Conservation (phyloP, 1,140 invertebrate species). For the Oryctes rhinoceros region DNA sequence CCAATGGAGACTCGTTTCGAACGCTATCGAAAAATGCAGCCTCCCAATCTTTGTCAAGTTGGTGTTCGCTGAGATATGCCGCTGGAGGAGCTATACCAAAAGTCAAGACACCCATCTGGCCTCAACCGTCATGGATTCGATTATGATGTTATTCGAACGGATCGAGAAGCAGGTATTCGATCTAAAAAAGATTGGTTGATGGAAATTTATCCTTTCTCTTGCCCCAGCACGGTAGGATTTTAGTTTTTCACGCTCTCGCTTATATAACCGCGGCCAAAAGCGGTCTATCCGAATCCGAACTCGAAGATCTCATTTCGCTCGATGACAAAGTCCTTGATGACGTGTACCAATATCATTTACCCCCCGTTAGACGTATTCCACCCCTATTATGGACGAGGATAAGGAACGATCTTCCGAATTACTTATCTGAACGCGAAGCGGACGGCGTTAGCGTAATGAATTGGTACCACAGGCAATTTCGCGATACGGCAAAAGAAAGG, state of each 20-base stretch:
- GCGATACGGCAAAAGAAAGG: slow-evolving; percentile 90
- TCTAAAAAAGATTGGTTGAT: neutral
- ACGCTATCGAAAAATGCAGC: slow-evolving; percentile 92
- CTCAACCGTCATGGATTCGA: slow-evolving; percentile 96
- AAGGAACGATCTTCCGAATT: slow-evolving; percentile 93
- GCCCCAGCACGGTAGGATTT: slow-evolving; percentile 82
- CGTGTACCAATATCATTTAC: slow-evolving; percentile 98
- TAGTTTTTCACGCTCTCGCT: slow-evolving; percentile 93
- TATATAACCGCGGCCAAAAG: slow-evolving; percentile 95
- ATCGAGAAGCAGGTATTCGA: slow-evolving; percentile 84
- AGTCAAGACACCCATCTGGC: slow-evolving; percentile 91
- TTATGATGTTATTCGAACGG: slow-evolving; percentile 95
- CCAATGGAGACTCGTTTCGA: slow-evolving; percentile 94
- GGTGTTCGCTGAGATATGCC: slow-evolving; percentile 94
- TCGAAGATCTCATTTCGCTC: slow-evolving; percentile 93
- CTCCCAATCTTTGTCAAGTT: slow-evolving; percentile 97
- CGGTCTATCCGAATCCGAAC: slow-evolving; percentile 90
- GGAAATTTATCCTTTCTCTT: neutral
- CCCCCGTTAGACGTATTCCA: slow-evolving; percentile 93
- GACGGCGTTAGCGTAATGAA: slow-evolving; percentile 97
- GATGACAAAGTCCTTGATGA: slow-evolving; percentile 95
- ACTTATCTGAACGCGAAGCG: slow-evolving; percentile 94
- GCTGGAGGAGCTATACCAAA: slow-evolving; percentile 97
- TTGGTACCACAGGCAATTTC: slow-evolving; percentile 97
- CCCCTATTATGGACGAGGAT: slow-evolving; percentile 96